phyloP scores from a whole-genome alignment of 2,888 invertebrate species.

The Drosophila nigritarsus region DNA sequence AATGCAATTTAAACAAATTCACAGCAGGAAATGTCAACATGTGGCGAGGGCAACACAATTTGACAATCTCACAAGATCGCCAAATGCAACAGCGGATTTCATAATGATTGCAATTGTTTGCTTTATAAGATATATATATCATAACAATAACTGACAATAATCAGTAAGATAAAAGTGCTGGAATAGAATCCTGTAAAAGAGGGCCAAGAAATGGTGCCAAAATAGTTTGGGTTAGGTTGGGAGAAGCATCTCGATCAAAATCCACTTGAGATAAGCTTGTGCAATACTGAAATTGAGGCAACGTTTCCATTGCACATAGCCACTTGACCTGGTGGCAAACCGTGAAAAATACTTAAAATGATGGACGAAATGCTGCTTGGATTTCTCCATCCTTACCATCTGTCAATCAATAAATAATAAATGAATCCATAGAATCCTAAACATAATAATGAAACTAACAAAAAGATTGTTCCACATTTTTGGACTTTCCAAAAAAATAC shows the following conservation, averaged over 20 bases:
- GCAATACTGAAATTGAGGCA: not conserved
- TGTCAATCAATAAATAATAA: not conserved
- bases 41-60: constrained; percentile 23
- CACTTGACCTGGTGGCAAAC: not conserved
- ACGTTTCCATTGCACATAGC: not conserved
- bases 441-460: not conserved
- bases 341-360: not conserved
- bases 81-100: not conserved
- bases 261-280: not conserved
- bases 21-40: constrained; percentile 71
- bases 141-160: not conserved
- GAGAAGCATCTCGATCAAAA: not conserved
- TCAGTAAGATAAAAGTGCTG: not conserved
- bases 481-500: not conserved
- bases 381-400: not conserved
- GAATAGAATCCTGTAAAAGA: not conserved
- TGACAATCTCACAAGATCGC: not conserved
- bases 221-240: not conserved
- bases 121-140: no score
- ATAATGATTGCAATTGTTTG: no score
- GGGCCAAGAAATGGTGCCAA: not conserved
- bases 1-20: constrained; percentile 78
- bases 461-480: not conserved
- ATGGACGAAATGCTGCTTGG: not conserved
- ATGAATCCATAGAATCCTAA: not conserved